Evolutionary conservation across 2,113 vertebrate species (phyloP).

Genomic region (Siniperca knerii): DNA sequence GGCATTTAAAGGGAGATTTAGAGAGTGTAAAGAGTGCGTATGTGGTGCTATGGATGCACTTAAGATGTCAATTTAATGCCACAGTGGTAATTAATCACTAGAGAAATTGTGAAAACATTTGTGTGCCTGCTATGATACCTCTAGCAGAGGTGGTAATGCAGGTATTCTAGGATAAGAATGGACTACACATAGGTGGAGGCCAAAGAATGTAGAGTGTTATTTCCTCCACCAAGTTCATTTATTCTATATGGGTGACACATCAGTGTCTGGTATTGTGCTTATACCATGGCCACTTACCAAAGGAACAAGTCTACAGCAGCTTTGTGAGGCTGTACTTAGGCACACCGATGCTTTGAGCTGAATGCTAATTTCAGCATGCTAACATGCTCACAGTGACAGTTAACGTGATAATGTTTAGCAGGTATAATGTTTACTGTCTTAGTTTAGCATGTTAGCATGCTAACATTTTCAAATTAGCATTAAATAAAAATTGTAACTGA

Average conservation of each 20-base stretch:
- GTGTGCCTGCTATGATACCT: neutral
- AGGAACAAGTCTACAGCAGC: neutral
- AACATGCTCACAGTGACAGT: neutral
- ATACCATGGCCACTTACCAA: slow-evolving; percentile 3
- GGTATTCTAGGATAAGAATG: neutral
- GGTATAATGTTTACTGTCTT: neutral
- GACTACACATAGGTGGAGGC: neutral
- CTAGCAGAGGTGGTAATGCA: neutral
- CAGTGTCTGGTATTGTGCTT: slow-evolving; percentile 7
- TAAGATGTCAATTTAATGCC: neutral
- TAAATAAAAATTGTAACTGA: neutral
- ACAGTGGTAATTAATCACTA: neutral
- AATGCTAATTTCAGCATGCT: slow-evolving; percentile 1
- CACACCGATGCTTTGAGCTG: neutral
- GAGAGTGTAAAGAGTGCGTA: neutral
- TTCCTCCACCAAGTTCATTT: neutral
- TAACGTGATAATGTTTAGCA: neutral
- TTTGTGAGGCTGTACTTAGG: neutral
- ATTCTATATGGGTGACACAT: neutral
- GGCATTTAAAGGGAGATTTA: slow-evolving; percentile 36
- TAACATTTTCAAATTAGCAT: neutral
- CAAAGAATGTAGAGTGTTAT: neutral
- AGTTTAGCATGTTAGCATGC: slow-evolving; percentile 4
- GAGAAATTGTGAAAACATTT: neutral
- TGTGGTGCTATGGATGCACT: too few species aligned